Conservation (phyloP, 2,888 invertebrate genomes). For the Heteromyza rotundicornis region DNA sequence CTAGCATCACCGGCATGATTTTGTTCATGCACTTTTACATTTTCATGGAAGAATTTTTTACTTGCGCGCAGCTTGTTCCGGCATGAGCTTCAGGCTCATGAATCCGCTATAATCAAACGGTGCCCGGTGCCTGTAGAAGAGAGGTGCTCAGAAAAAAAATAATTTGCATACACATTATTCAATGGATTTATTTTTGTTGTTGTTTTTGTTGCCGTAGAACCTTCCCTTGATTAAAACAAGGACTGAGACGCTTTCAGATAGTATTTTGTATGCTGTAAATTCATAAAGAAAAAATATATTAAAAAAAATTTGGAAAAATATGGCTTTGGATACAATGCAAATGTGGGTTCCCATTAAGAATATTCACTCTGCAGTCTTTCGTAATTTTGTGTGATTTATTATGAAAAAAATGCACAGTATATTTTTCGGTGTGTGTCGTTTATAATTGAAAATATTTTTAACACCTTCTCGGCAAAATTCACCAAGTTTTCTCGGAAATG, state of each 20-base stretch:
- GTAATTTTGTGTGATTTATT: slow-evolving; percentile 44
- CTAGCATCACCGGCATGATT: neutral
- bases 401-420: too few relatives aligned
- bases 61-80: slow-evolving; percentile 11
- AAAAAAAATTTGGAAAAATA: slow-evolving; percentile 9
- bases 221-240: slow-evolving; percentile 7
- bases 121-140: slow-evolving; percentile 4
- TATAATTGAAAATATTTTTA: too few relatives aligned
- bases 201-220: neutral
- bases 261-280: neutral
- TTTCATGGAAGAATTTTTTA: slow-evolving; percentile 13
- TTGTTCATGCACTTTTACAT: slow-evolving; percentile 15
- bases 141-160: slow-evolving; percentile 35
- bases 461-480: too few relatives aligned
- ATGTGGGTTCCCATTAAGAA: slow-evolving; percentile 6
- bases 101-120: slow-evolving; percentile 18
- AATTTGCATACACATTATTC: slow-evolving; percentile 49
- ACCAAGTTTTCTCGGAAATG: too few relatives aligned
- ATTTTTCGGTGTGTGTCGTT: too few relatives aligned
- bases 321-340: slow-evolving; percentile 1
- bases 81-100: slow-evolving; percentile 30
- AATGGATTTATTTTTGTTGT: slow-evolving; percentile 32
- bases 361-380: slow-evolving; percentile 37
- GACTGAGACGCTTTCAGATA: slow-evolving; percentile 4
- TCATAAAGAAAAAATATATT: slow-evolving; percentile 2